phyloP scores from a whole-genome alignment of 2,888 invertebrate species.

The Tromatobia lineatoria region DNA sequence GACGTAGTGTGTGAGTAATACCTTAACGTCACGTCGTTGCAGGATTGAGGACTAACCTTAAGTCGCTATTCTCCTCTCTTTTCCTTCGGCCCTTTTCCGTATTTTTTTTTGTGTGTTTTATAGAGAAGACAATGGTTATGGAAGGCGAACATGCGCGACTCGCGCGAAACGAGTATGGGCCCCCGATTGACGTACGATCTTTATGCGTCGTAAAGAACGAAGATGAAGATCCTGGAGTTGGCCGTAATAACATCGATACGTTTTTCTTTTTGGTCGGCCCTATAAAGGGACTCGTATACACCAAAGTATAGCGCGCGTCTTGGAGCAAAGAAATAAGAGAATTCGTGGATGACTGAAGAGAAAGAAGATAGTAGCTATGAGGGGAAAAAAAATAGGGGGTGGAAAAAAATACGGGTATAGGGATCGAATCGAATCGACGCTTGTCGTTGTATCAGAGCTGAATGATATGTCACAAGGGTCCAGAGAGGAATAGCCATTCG shows the following conservation, averaged over 20 bases:
- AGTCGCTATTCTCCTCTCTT: constrained; percentile 59
- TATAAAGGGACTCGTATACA: constrained; percentile 69
- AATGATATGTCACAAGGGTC: constrained; percentile 24
- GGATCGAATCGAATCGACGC: constrained; percentile 59
- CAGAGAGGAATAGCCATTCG: constrained; percentile 8
- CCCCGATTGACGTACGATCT: constrained; percentile 71
- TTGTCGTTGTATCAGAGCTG: constrained; percentile 33
- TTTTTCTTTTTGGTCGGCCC: constrained; percentile 41
- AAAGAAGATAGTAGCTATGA: constrained; percentile 10
- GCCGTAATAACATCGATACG: constrained; percentile 55
- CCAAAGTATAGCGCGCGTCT: constrained; percentile 18
- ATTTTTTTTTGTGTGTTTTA: constrained; percentile 48
- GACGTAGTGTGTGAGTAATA: constrained; percentile 95
- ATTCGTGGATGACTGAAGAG: constrained; percentile 32
- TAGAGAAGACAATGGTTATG: constrained; percentile 39
- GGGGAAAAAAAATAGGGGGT: constrained; percentile 27
- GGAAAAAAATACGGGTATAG: constrained; percentile 7
- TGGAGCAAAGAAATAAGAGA: constrained; percentile 28
- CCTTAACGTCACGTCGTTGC: constrained; percentile 49
- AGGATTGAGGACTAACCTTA: constrained; percentile 28
- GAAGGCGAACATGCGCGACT: constrained; percentile 38
- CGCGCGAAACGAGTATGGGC: constrained; percentile 58
- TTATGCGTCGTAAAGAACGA: constrained; percentile 71
- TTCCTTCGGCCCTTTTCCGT: constrained; percentile 3
- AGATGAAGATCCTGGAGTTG: constrained; percentile 62